A percentile compares a stretch with the other conserved stretches of the same genome.
phyloP scores from a whole-genome alignment of 2,113 vertebrate genomes.

The Elachura formosa region DNA sequence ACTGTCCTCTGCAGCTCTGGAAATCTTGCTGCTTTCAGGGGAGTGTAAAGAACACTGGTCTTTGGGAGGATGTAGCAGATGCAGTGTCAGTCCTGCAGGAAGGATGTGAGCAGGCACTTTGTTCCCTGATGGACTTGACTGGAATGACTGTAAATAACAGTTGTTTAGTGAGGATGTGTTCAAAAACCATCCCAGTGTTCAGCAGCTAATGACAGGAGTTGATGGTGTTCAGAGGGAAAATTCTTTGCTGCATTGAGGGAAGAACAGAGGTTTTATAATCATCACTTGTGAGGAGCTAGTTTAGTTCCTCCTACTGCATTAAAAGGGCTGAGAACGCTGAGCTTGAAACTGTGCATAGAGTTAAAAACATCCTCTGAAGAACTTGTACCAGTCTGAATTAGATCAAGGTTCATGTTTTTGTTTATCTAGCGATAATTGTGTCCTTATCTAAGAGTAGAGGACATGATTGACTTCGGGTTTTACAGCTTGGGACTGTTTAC shows the following conservation, averaged over 20 bases:
- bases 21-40: neutral
- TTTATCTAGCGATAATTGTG: neutral
- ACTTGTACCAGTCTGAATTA: neutral
- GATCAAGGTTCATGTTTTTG: conserved; percentile 21
- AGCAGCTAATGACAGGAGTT: fast-evolving
- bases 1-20: neutral
- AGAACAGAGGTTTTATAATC: neutral
- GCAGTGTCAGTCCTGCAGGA: neutral
- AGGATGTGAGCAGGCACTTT: neutral
- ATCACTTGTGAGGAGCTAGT: neutral
- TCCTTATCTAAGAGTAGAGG: neutral
- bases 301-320: neutral
- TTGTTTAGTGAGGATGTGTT: neutral
- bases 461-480: neutral
- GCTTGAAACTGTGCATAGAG: neutral
- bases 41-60: neutral
- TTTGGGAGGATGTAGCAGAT: neutral
- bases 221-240: neutral
- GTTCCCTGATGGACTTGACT: neutral
- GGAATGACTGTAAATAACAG: neutral
- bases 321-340: neutral
- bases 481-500: conserved; percentile 3
- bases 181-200: no score
- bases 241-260: neutral
- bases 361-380: neutral